These are phyloP conservation scores for Clarias batrachus DNA, from an alignment of 2,113 vertebrate species.

Conservation along the genomic window DNA sequence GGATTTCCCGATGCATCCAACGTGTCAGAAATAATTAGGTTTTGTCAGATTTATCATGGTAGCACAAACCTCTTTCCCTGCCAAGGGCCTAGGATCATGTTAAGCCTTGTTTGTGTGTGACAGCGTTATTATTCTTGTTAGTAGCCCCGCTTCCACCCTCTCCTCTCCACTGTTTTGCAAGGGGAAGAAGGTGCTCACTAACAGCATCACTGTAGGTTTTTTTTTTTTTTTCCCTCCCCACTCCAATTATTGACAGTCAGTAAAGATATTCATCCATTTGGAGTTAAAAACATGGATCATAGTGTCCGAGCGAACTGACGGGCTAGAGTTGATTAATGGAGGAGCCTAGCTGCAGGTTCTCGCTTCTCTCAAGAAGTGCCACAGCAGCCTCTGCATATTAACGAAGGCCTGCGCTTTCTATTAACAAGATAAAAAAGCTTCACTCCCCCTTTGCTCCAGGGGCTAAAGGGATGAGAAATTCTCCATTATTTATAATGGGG, in stretches of 20 bases:
- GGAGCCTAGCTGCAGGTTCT: constrained; percentile 95
- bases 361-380: constrained; percentile 91
- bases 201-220: constrained; percentile 4
- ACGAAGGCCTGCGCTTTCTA: constrained; percentile 98
- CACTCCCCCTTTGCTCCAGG: constrained; percentile 93
- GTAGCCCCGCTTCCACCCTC: constrained; percentile 71
- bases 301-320: constrained; percentile 96
- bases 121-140: constrained; percentile 99
- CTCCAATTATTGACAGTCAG: constrained; percentile 93
- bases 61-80: constrained; percentile 93
- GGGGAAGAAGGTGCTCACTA: constrained; percentile 32
- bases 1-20: constrained; percentile 98
- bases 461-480: constrained; percentile 92
- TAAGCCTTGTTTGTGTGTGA: constrained; percentile 99
- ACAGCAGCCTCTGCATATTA: constrained; percentile 98
- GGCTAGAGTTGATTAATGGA: constrained; percentile 99
- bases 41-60: constrained; percentile 99
- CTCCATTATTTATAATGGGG: constrained; percentile 97
- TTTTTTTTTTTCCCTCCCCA: background rate
- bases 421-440: constrained; percentile 98
- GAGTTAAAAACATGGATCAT: constrained; percentile 99
- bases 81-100: constrained; percentile 92
- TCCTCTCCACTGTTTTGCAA: constrained; percentile 2
- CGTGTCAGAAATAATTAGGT: constrained; percentile 99
- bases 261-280: constrained; percentile 99